phyloP scores from a whole-genome alignment of 2,113 vertebrate species.

The Bos indicus region DNA sequence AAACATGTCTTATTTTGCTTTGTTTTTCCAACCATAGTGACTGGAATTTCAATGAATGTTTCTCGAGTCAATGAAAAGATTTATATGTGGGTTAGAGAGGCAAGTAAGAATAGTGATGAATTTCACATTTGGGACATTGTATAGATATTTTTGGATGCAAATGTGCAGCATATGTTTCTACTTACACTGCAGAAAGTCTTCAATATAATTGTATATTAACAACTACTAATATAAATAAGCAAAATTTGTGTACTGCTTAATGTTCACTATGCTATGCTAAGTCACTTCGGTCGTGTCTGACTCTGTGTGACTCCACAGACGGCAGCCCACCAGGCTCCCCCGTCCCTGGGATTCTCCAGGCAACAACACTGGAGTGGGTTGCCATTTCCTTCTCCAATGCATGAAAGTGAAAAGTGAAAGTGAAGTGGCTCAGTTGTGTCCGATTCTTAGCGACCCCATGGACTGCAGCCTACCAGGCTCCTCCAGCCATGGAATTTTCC shows the following conservation, averaged over 20 bases:
- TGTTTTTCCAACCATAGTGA: not conserved
- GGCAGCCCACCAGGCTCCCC: too few relatives aligned
- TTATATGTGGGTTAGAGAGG: not conserved
- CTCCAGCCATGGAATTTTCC: too few relatives aligned
- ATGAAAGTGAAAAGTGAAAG: too few relatives aligned
- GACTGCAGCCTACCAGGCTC: too few relatives aligned
- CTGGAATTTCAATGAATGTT: slow-evolving; percentile 3
- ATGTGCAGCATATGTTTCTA: not conserved
- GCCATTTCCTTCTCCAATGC: too few relatives aligned
- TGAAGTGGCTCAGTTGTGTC: too few relatives aligned
- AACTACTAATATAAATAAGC: not conserved
- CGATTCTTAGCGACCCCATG: too few relatives aligned
- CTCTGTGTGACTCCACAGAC: too few relatives aligned
- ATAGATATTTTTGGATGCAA: not conserved
- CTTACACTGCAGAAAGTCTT: not conserved
- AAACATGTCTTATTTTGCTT: not conserved
- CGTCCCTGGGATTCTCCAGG: too few relatives aligned
- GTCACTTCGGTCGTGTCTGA: too few relatives aligned
- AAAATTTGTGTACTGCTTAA: not conserved
- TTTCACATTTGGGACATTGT: not conserved
- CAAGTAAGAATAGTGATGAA: not conserved
- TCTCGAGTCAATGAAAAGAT: not conserved
- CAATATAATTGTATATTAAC: not conserved
- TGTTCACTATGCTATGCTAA: not conserved
- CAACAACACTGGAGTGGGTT: too few relatives aligned